Conservation (phyloP, 1,140 invertebrate genomes). For the Glossosoma conforme region DNA sequence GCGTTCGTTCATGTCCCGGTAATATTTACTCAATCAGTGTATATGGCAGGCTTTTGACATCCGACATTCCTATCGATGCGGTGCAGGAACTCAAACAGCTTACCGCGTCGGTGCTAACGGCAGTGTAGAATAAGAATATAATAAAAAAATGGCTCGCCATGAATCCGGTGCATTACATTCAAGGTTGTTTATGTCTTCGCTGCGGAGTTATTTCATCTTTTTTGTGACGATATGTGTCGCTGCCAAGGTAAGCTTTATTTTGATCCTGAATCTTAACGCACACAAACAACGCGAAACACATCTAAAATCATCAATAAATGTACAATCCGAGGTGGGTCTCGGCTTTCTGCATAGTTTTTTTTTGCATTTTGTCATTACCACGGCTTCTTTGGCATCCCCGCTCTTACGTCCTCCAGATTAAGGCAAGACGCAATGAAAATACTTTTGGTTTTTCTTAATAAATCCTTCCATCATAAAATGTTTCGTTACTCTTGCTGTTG, state of each 20-base stretch:
- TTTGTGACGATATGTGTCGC: conserved; percentile 10
- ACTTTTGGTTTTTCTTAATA: no score
- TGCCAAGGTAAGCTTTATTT: conserved; percentile 17
- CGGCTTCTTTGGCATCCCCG: no score
- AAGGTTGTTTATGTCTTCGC: conserved; percentile 12
- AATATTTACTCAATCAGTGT: not conserved
- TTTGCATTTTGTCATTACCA: no score
- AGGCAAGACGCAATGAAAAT: no score
- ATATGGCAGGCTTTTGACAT: conserved; percentile 5
- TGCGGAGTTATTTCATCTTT: conserved; percentile 7
- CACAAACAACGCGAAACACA: no score
- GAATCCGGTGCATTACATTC: conserved; percentile 7
- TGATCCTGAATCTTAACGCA: not conserved
- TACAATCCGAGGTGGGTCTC: no score
- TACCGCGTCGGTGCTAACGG: not conserved
- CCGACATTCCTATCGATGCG: not conserved
- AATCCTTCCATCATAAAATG: no score
- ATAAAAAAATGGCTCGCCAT: conserved; percentile 16
- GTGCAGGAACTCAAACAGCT: not conserved
- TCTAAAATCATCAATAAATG: no score
- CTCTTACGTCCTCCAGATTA: no score
- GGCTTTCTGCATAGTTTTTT: no score
- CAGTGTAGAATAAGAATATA: not conserved
- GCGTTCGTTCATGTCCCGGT: no score
- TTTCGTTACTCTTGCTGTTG: no score